A percentile compares a stretch with the other conserved stretches of the same genome.
These are phyloP conservation scores for Cyprinodon variegatus DNA, from an alignment of 2,113 vertebrate species.

Conservation along the genomic window DNA sequence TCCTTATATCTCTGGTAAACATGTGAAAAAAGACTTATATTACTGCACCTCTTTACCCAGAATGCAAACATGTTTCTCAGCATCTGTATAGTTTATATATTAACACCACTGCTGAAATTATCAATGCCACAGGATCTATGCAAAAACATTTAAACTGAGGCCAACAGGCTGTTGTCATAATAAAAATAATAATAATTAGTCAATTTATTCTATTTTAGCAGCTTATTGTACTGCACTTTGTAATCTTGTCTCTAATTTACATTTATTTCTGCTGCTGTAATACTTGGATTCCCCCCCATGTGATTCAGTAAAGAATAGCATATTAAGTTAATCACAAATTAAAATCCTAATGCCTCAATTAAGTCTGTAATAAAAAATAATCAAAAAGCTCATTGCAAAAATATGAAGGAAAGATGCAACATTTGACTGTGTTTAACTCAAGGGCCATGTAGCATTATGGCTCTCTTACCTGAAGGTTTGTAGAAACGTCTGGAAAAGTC, in stretches of 20 bases:
- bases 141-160: not conserved
- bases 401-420: not conserved
- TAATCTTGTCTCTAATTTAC: not conserved
- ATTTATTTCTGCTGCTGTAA: not conserved
- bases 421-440: not conserved
- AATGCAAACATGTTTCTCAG: no score
- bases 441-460: not conserved
- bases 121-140: not conserved
- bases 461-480: slow-evolving; percentile 61
- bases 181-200: not conserved
- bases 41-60: no score
- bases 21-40: no score
- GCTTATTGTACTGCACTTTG: not conserved
- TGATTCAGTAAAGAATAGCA: not conserved
- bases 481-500: slow-evolving; percentile 6
- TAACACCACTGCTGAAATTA: not conserved
- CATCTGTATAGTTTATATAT: no score
- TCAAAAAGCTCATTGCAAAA: not conserved
- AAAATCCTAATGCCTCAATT: slow-evolving; percentile 23
- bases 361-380: slow-evolving; percentile 6
- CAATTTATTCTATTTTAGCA: not conserved
- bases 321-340: slow-evolving; percentile 32
- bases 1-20: no score
- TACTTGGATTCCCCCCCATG: not conserved
- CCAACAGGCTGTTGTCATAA: not conserved